Conservation (phyloP, 2,113 vertebrate species). For the Sinosuthora webbiana region DNA sequence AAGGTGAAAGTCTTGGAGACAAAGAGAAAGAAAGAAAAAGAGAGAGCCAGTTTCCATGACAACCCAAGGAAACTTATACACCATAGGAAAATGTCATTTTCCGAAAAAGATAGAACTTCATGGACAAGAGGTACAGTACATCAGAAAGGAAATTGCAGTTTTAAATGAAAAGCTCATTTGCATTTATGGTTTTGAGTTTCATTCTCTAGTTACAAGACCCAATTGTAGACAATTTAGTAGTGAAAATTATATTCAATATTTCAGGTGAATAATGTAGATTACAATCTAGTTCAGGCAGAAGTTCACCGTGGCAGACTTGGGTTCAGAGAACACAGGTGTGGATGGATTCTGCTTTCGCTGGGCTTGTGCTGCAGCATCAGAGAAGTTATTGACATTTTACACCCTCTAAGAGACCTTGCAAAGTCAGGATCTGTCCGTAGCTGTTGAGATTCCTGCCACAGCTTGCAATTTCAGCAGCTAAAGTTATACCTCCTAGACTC, state of each 20-base stretch:
- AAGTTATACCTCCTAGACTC: conserved; percentile 65
- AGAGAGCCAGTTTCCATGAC: conserved; percentile 55
- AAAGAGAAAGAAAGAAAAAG: background rate
- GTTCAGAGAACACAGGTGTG: background rate
- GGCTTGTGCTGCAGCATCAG: background rate
- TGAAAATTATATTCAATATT: conserved; percentile 27
- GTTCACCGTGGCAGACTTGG: background rate
- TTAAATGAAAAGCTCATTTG: conserved; percentile 50
- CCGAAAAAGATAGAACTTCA: conserved; percentile 38
- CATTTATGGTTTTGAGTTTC: conserved; percentile 14
- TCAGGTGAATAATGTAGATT: conserved; percentile 22
- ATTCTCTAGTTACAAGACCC: conserved; percentile 12
- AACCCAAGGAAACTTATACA: conserved; percentile 27
- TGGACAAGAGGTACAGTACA: conserved; percentile 24
- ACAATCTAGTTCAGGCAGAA: background rate
- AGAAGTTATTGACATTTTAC: background rate
- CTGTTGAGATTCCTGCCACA: conserved; percentile 58
- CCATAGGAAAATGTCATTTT: conserved; percentile 45
- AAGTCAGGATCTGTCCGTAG: background rate
- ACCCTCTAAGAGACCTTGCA: background rate
- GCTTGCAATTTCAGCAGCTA: conserved; percentile 50
- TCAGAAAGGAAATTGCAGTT: conserved; percentile 26
- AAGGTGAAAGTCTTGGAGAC: conserved; percentile 50
- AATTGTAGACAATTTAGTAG: conserved; percentile 14
- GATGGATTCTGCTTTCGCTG: background rate